These are phyloP conservation scores for Macrochelys suwanniensis DNA, from an alignment of 2,797 vertebrate species.

Conservation along the genomic window DNA sequence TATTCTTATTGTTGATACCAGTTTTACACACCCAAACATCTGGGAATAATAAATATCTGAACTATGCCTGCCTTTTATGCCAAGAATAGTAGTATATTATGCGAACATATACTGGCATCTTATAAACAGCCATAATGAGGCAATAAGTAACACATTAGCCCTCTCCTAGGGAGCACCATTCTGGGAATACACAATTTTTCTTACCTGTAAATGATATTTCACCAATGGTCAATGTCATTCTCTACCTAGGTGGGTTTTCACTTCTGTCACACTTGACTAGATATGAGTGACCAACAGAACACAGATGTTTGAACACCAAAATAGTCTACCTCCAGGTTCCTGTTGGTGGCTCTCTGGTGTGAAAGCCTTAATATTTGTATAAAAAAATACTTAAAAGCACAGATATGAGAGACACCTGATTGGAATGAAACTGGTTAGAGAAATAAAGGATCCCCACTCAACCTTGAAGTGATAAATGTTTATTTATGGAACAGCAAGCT, in stretches of 20 bases:
- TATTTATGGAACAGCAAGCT: constrained; percentile 76
- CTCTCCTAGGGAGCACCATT: constrained; percentile 10
- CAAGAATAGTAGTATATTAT: not conserved
- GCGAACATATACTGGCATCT: not conserved
- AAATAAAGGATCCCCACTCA: constrained; percentile 73
- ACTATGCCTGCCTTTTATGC: not conserved
- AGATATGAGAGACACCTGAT: constrained; percentile 65
- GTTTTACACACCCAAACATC: not conserved
- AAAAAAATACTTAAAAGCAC: constrained; percentile 50
- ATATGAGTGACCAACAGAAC: constrained; percentile 39
- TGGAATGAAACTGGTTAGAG: constrained; percentile 69
- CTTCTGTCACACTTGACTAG: constrained; percentile 39
- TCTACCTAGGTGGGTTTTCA: constrained; percentile 30
- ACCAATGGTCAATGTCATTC: constrained; percentile 20
- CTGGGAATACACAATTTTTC: not conserved
- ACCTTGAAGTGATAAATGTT: constrained; percentile 76
- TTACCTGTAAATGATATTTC: constrained; percentile 24
- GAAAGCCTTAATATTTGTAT: constrained; percentile 11
- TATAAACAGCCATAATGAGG: constrained; percentile 10
- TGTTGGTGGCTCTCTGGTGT: not conserved
- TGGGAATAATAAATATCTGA: not conserved
- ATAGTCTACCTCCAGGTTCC: not conserved
- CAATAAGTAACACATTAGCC: not conserved
- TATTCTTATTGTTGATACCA: not conserved
- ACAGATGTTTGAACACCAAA: not conserved